Base-by-base conservation (phyloP, 2,888 invertebrate genomes). In the Venusia cambrica region DNA sequence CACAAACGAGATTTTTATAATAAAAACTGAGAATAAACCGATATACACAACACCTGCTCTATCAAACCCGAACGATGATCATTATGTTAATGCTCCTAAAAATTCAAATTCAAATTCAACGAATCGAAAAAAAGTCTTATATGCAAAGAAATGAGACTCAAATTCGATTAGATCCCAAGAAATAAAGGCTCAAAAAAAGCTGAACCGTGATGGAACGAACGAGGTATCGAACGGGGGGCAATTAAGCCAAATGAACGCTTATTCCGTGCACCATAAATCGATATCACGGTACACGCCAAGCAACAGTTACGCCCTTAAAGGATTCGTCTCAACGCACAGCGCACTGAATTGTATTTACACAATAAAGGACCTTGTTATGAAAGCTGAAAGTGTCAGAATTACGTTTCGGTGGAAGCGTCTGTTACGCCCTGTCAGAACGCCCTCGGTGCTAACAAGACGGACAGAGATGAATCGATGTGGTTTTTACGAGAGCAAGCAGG, bases 21-120 rank as follows among this genome's bases (percentile, higher is more conserved):
- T 79, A 83, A 83, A 81, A 84, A 78, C 77, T 59, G 76, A 80
- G 79, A 81, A 83, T 80, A 75, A 79, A 77, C 79, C 73, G 76
- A 83, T 79, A 79, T 63, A 72, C 66, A 69, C 62, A 73, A 80
- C 85, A 87, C 85, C 85, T 87, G 85, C 81, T 81, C 71, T 73
- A 76, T 80, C 80, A 78, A 79, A 81, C 73, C 68, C 73, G 70
- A 66, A 73, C 69, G 70, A 69, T 74, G 70, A 76, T 79, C 77
- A 80, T 84, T 81, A 84, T 80, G 83, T 68, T 84, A 84, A 84
- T 85, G 71, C 67, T 65, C 54, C 65, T 73, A 74, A 73, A 28
- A 79, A 74, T 62, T 72, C 62, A 57, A 57, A 50, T 43, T 38
- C 20, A 21, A 35, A 30, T 35, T 40, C 30, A 45, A 35, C 60